Percentiles rank a stretch among this genome's conserved stretches.
Conservation (phyloP, 2,113 vertebrate genomes). For the Pleuronectes platessa region DNA sequence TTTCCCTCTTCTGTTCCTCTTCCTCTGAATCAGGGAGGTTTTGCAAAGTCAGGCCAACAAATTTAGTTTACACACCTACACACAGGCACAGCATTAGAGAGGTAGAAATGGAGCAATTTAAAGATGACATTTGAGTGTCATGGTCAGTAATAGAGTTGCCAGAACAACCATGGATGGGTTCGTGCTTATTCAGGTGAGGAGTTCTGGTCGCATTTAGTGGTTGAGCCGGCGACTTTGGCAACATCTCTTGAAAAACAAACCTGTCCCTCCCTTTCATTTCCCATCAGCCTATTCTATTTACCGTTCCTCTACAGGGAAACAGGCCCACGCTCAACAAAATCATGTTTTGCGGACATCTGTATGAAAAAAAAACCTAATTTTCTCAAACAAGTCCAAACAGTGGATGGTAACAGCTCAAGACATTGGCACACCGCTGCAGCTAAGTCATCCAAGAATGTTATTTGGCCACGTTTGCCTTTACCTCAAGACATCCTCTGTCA, state of each 20-base stretch:
- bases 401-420: conserved; percentile 64
- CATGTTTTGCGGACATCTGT: conserved; percentile 52
- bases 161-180: conserved; percentile 42
- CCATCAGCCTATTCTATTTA: conserved; percentile 45
- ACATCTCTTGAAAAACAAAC: background rate
- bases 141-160: conserved; percentile 31
- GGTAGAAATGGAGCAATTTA: conserved; percentile 20
- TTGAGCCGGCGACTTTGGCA: conserved; percentile 1
- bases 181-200: conserved; percentile 58
- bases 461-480: conserved; percentile 64
- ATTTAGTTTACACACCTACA: background rate
- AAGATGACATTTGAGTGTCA: conserved; percentile 1
- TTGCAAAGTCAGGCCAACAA: background rate
- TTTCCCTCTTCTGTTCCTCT: background rate
- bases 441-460: conserved; percentile 72
- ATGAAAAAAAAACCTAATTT: conserved; percentile 22
- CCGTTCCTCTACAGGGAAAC: conserved; percentile 9
- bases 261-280: conserved; percentile 41
- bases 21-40: no score
- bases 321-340: conserved; percentile 27
- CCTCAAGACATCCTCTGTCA: conserved; percentile 59
- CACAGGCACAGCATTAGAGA: background rate
- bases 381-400: conserved; percentile 72
- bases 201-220: conserved; percentile 22
- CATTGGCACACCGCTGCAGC: conserved; percentile 53